A percentile compares a stretch with the other conserved stretches of the same genome.
Evolutionary conservation across 2,888 invertebrate genomes (phyloP).

Genomic region (Clepsis dumicolana): DNA sequence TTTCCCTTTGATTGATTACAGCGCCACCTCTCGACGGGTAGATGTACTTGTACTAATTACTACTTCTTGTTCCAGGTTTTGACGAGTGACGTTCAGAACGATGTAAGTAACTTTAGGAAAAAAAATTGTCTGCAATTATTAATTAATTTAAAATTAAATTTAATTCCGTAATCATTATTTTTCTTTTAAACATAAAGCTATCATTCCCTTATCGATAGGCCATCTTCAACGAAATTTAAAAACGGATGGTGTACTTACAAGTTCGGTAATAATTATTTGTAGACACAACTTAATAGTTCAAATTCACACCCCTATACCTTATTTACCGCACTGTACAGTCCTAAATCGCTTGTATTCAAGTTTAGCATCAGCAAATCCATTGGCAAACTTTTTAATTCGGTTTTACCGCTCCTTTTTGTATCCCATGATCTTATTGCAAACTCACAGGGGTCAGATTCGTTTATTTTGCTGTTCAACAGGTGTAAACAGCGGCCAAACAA

Average conservation of each 20-base stretch:
- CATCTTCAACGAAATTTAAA: slow-evolving; percentile 63
- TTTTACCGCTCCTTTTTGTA: slow-evolving; percentile 1
- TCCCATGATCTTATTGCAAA: background rate
- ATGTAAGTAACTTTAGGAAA: slow-evolving; percentile 34
- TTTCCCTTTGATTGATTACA: slow-evolving; percentile 50
- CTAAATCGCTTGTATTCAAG: slow-evolving; percentile 5
- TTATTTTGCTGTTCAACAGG: slow-evolving; percentile 20
- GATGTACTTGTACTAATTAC: slow-evolving; percentile 41
- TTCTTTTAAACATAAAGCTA: slow-evolving; percentile 50
- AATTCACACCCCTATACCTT: background rate
- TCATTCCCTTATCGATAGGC: slow-evolving; percentile 64
- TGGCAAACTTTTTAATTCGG: background rate
- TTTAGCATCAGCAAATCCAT: slow-evolving; percentile 9
- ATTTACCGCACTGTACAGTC: background rate
- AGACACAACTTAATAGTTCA: slow-evolving; percentile 39
- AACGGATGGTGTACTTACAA: slow-evolving; percentile 55
- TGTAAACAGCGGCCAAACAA: slow-evolving; percentile 38
- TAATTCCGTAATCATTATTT: slow-evolving; percentile 17
- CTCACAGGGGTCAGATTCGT: background rate
- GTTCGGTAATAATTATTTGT: slow-evolving; percentile 55
- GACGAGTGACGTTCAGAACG: slow-evolving; percentile 28
- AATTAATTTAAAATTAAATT: slow-evolving; percentile 32
- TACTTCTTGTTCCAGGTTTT: slow-evolving; percentile 34
- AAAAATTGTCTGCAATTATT: too few relatives aligned
- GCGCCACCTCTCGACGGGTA: slow-evolving; percentile 63